A percentile compares a stretch with the other conserved stretches of the same genome.
Conservation (phyloP, 2,113 vertebrate species). For the Seriola dumerili region DNA sequence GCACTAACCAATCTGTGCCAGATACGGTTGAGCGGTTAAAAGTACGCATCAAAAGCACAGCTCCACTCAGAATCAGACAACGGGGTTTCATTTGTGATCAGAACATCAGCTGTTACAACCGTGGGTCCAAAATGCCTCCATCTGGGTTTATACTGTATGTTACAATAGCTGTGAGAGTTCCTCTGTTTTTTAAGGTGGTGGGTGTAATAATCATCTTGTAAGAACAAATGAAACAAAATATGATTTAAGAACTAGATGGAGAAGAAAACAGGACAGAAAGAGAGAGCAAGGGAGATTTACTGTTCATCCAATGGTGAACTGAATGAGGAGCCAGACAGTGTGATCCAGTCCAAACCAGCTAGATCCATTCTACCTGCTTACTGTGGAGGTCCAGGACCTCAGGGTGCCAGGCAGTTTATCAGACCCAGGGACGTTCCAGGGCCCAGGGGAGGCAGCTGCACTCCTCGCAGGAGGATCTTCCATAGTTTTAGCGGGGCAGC, state of each 20-base stretch:
- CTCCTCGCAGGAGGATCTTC: conserved; percentile 84
- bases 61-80: conserved; percentile 71
- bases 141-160: conserved; percentile 55
- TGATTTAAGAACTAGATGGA: conserved; percentile 79
- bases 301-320: conserved; percentile 63
- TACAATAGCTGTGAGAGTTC: conserved; percentile 69
- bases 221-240: conserved; percentile 86
- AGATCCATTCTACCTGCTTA: conserved; percentile 87
- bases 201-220: conserved; percentile 86
- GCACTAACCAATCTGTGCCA: conserved; percentile 40
- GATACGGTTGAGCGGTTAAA: conserved; percentile 53
- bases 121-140: conserved; percentile 65
- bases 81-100: conserved; percentile 67
- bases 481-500: conserved; percentile 80
- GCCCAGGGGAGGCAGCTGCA: conserved; percentile 89
- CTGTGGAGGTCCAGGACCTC: conserved; percentile 92
- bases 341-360: conserved; percentile 56
- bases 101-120: conserved; percentile 23
- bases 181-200: conserved; percentile 87
- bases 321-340: conserved; percentile 53
- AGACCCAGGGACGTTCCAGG: conserved; percentile 92
- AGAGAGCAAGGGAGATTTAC: conserved; percentile 38
- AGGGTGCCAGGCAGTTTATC: conserved; percentile 91
- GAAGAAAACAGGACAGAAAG: conserved; percentile 48
- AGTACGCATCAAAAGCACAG: conserved; percentile 51